Percentiles rank a stretch among this genome's conserved stretches.
These are phyloP conservation scores for Xiphophorus birchmanni DNA, from an alignment of 2,797 vertebrate genomes.

Conservation along the genomic window DNA sequence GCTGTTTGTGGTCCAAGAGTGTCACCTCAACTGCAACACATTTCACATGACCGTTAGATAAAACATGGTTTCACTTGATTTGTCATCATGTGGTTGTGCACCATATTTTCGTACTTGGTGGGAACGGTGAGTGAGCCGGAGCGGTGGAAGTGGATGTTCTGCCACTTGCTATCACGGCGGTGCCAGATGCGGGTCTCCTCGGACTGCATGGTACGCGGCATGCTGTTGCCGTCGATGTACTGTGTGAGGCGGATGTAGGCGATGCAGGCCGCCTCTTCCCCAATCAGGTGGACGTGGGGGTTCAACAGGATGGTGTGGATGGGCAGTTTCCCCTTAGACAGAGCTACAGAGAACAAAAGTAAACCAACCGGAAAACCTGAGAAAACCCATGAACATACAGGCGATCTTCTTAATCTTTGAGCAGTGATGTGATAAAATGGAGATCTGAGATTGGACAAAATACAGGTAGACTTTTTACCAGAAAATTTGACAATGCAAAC, in stretches of 20 bases:
- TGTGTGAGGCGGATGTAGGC: slow-evolving; percentile 96
- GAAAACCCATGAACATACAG: too few relatives aligned
- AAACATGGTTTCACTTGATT: background rate
- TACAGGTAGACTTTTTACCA: too few relatives aligned
- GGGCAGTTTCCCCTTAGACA: slow-evolving; percentile 89
- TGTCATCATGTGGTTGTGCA: background rate
- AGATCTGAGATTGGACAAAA: too few relatives aligned
- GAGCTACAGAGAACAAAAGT: slow-evolving; percentile 72
- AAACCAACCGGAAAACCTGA: background rate
- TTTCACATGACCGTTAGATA: background rate
- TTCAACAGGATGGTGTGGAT: slow-evolving; percentile 98
- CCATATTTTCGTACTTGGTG: slow-evolving; percentile 80
- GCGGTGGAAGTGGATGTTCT: slow-evolving; percentile 97
- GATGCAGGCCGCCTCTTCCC: slow-evolving; percentile 95
- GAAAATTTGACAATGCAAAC: too few relatives aligned
- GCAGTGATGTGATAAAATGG: too few relatives aligned
- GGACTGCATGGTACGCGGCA: slow-evolving; percentile 97
- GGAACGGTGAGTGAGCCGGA: slow-evolving; percentile 94
- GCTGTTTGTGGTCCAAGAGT: slow-evolving; percentile 17
- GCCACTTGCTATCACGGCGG: slow-evolving; percentile 96
- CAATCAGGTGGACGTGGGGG: slow-evolving; percentile 95
- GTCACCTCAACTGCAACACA: slow-evolving; percentile 63
- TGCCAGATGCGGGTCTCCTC: slow-evolving; percentile 98
- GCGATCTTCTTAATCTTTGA: too few relatives aligned
- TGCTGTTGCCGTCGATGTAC: slow-evolving; percentile 88